Base-by-base conservation (phyloP, 30 jellyfish, hydroid and myxozoan genomes). In the Aurelia aurita complex sp. Pacific region DNA sequence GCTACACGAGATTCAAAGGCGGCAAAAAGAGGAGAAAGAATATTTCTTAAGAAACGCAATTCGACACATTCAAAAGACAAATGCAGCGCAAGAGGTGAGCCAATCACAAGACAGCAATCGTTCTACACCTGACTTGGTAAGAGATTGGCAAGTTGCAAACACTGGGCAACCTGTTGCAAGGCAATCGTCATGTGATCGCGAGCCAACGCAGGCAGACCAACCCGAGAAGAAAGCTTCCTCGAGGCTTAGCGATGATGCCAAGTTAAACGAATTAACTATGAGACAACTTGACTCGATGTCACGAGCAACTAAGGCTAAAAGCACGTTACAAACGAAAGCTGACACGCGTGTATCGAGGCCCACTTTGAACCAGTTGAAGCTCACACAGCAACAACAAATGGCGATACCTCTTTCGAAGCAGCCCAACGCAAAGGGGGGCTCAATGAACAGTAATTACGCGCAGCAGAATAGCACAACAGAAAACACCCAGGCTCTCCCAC, bases 311-410 rank as follows among this genome's bases (percentile, higher is more conserved):
- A 85, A 62, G n/a, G 80, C 50, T 77, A 89, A 90, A 19, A 38
- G 73, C 52, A 73, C 74, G 77, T 59, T 63, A 85, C 64, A 64
- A 36, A 69, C 86, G 74, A 94, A 94, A 63, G 65, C 95, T 6
- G 97, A 94, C 69, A 79, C 83, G 11, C 89, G 85, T 46, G 83
- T 72, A n/a, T 29, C 97, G 10, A 89, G 94, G 74, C 99, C 97
- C 18, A 88, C 97, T n/a, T 70, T 94, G 36, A 94, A 94, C 73
- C 97, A 94, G 65, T 74, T 94, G 14, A 94, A 94, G 67, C 61
- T 77, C 34, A 94, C 82, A 40, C 97, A 81, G 81, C 97, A 96
- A 66, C 96, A 89, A 53, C 99, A 94, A 54, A 94, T 89, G 97
- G 78, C 67, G 13, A 84, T 42, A 18, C 77, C 59, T 64, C 53